Conservation (phyloP, 2,113 vertebrate species). For the Anolis sagrei region DNA sequence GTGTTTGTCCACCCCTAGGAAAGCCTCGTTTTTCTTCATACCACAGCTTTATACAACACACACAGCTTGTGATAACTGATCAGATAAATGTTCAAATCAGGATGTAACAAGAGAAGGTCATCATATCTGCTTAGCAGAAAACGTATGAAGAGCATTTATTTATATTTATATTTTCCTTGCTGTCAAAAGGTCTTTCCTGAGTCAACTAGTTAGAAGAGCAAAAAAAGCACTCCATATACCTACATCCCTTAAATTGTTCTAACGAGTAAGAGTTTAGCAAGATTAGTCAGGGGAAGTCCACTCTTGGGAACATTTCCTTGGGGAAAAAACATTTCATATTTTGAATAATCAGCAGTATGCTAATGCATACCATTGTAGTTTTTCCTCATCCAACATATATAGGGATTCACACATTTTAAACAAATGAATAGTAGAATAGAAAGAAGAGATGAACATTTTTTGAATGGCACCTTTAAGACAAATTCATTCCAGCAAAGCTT, state of each 20-base stretch:
- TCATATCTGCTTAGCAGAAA: background rate
- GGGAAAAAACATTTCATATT: background rate
- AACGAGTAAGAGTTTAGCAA: conserved; percentile 13
- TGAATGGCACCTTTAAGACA: too few relatives aligned
- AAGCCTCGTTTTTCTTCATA: background rate
- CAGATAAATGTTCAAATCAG: background rate
- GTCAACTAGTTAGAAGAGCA: background rate
- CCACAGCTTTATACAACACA: background rate
- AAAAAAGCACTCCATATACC: background rate
- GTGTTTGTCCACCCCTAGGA: background rate
- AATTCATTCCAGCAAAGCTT: too few relatives aligned
- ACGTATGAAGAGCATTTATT: background rate
- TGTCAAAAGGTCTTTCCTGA: background rate
- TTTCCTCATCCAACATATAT: background rate
- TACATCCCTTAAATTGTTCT: background rate
- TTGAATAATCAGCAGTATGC: background rate
- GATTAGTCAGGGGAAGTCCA: background rate
- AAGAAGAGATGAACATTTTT: too few relatives aligned
- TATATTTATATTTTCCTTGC: background rate
- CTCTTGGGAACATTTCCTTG: background rate
- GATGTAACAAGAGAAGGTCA: background rate
- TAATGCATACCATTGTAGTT: background rate
- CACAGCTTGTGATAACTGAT: background rate
- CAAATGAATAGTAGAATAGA: background rate
- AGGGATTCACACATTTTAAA: background rate